Base-by-base conservation (phyloP, 1,140 invertebrate species). In the Platyscapa corneri region DNA sequence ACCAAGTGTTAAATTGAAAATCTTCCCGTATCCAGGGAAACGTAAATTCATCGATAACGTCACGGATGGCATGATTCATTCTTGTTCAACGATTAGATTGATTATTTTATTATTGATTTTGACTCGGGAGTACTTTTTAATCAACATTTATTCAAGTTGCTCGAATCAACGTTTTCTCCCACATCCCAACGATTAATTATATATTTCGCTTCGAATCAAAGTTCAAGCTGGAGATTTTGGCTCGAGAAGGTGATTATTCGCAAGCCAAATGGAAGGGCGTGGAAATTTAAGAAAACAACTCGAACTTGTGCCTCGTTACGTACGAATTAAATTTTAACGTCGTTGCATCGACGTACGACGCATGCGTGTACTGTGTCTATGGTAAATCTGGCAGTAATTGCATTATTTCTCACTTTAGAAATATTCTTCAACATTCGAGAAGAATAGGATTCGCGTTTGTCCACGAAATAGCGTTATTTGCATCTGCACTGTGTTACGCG, bases 81-180 rank as follows among this genome's bases (percentile, higher is more conserved):
- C 37, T 42, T 20, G 20, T 74, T 32, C 27, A 20, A 3, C 39
- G 70, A 74, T 74, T 74, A 42, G 23, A 74, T 39, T 39, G 34
- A 72, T 74, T 42, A 32, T 42, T 74, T 74, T 42, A 42, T 74
- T 74, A 74, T 74, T 32, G 23, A 74, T 74, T n/a, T 32, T 32
- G 37, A 74, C 70, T n/a, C 10, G 70, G 6, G 34, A 0, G 3
- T 32, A 23, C 30, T 23, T 42, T 74, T 72, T 27, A 39, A 74
- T 42, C 37, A 10, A n/a, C 23, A 18, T 20, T 6, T 32, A 10
- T 42, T 74, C 23, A 20, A 74, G 5, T 42, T 42, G 6, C 14
- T 42, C 27, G 27, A 60, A 60, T 60, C 27, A 60, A 7, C 27
- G 14, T 60, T 27, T 60, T 53, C n/a, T n/a, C 2, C 49, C 1